Evolutionary conservation across 2,797 vertebrate genomes (phyloP), one percentile per base, ranked within the genome.

Genomic region (Paramormyrops hopkinsi): DNA sequence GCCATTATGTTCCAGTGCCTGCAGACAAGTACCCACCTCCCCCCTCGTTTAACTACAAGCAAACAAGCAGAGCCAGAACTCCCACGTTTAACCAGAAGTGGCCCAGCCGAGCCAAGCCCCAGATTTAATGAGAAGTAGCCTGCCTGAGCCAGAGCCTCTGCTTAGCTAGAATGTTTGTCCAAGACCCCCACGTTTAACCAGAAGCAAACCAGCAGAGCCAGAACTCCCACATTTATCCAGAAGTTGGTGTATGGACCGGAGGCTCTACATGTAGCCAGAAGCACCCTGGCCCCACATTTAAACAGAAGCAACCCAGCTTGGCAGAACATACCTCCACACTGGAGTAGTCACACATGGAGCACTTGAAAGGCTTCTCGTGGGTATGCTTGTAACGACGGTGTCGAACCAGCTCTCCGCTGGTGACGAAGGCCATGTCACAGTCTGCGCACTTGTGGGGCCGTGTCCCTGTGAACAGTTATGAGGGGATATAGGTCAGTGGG

Each of bases 401-500:
- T 91, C 98, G 96, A 91, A 99, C 98, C 93, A 99, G 95, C 93
- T 99, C 98, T 87, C 98, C 98, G 51, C 98, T 99, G 48, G 98
- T 99, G 94, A 99, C 98, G 90, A 99, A 99, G 90, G 98, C 98
- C 98, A 99, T 99, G 93, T 99, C 98, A 29, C 98, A 99, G 93
- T 99, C 98, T 88, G 97, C 97, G 93, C 98, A 99, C 95, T 99
- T 99, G 92, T 99, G 98, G 93, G 98, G 98, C 92, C 98, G 97
- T 93, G 98, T 99, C 95, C 98, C 98, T 99, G 90, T 41, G 1
- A 87, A 25, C 25, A 33, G 17, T 62, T n/a, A 62, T 19, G 14
- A 12, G 50, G 8, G 8, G 44, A 50, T 12, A 69, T 51, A 11
- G 50, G 65, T 25, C 25, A 88, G 56, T 37, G 11, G 6, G 65